Conservation (phyloP, 1,140 invertebrate genomes). For the Ptiloglossa arizonensis region DNA sequence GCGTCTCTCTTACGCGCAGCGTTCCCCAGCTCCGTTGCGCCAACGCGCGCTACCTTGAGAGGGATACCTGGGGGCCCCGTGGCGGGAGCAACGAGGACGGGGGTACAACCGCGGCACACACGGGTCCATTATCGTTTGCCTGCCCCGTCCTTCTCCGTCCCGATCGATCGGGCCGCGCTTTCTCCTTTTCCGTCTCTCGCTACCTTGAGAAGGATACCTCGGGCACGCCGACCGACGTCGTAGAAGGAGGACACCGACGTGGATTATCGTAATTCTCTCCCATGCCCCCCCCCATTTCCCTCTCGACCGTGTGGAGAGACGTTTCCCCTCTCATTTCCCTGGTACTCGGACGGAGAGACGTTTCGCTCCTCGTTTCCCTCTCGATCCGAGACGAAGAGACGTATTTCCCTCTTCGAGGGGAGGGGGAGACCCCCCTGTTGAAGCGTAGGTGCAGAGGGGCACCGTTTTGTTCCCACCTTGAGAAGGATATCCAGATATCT, state of each 20-base stretch:
- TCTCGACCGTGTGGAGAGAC: no score
- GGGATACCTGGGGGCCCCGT: conserved; percentile 38
- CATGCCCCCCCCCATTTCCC: neutral
- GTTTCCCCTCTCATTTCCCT: no score
- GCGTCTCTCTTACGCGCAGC: conserved; percentile 43
- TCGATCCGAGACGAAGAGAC: no score
- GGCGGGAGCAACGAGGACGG: conserved; percentile 38
- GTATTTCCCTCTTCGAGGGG: no score
- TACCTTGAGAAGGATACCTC: conserved; percentile 74
- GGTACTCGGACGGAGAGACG: no score
- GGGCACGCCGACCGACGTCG: conserved; percentile 17
- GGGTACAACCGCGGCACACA: conserved; percentile 3
- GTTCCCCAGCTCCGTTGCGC: no score
- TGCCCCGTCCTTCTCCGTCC: conserved; percentile 9
- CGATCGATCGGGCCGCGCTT: neutral
- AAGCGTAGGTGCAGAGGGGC: no score
- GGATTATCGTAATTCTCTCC: conserved; percentile 57
- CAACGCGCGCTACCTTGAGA: conserved; percentile 42
- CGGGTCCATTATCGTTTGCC: conserved; percentile 36
- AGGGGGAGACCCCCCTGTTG: no score
- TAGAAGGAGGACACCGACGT: conserved; percentile 52
- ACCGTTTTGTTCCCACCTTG: conserved; percentile 55
- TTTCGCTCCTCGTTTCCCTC: no score
- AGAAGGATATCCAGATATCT: conserved; percentile 61
- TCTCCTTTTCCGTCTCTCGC: conserved; percentile 60